A percentile compares a stretch with the other conserved stretches of the same genome.
Conservation (phyloP, 2,888 invertebrate species). For the Agriopis leucophaearia region DNA sequence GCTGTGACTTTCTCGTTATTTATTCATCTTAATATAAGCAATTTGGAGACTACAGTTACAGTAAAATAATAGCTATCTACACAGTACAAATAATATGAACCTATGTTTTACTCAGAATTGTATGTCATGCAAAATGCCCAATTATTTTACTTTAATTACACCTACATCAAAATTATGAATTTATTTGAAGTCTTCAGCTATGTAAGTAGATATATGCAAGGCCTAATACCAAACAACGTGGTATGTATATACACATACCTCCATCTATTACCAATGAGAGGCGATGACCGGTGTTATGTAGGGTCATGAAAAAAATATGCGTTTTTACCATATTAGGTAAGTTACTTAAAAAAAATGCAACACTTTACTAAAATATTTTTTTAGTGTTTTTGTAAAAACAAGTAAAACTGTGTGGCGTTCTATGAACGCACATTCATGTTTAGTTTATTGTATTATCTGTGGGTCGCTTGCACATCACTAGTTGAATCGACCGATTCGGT, state of each 20-base stretch:
- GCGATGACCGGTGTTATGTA: background rate
- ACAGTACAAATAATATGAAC: background rate
- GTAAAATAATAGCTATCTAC: conserved; percentile 44
- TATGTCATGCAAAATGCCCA: conserved; percentile 5
- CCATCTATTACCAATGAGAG: conserved; percentile 33
- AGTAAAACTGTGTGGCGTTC: no score
- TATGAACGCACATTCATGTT: no score
- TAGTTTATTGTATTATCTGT: no score
- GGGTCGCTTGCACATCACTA: no score
- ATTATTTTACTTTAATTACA: background rate
- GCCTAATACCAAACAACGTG: conserved; percentile 42
- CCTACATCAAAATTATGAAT: background rate
- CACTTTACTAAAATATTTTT: no score
- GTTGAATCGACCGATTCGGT: no score
- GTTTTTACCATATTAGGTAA: no score
- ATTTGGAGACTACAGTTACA: conserved; percentile 61
- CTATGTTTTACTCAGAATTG: background rate
- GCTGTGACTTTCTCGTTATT: conserved; percentile 28
- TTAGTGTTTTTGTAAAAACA: no score
- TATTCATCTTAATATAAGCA: conserved; percentile 47
- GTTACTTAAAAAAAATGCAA: conserved; percentile 1
- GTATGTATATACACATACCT: conserved; percentile 46
- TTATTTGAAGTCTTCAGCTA: conserved; percentile 8
- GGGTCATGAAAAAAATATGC: conserved; percentile 11
- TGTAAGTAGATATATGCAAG: conserved; percentile 32